These are phyloP conservation scores for Seira sanloemensis DNA, from an alignment of 2,888 invertebrate genomes.

Conservation along the genomic window DNA sequence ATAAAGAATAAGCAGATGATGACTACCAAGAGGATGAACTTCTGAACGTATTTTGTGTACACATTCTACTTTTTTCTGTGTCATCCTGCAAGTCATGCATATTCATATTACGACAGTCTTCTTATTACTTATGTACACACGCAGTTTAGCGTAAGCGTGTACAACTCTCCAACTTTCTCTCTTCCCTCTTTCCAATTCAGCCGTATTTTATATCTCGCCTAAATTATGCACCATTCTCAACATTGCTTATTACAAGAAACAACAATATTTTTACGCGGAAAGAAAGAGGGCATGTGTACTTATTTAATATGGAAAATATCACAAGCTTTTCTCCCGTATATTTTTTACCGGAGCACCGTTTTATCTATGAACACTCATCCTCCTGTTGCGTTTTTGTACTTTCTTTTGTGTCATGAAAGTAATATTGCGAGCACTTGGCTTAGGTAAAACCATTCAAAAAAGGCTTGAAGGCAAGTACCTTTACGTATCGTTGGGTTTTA, in stretches of 20 bases:
- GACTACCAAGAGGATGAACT: background rate
- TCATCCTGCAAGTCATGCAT: constrained; percentile 45
- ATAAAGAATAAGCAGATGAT: constrained; percentile 10
- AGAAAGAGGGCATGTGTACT: background rate
- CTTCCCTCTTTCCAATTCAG: background rate
- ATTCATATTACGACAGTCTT: constrained; percentile 26
- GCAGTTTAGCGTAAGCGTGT: background rate
- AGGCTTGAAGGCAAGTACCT: background rate
- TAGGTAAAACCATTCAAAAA: background rate
- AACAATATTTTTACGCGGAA: background rate
- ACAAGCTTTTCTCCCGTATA: background rate
- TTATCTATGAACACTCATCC: constrained; percentile 14
- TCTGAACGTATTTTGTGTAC: background rate
- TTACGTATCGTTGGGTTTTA: too few relatives aligned
- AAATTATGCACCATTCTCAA: constrained; percentile 23
- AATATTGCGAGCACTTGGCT: background rate
- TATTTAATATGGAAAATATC: background rate
- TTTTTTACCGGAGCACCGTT: background rate
- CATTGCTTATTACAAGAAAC: constrained; percentile 12
- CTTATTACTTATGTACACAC: constrained; percentile 13
- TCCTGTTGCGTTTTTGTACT: constrained; percentile 42
- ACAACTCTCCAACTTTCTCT: background rate
- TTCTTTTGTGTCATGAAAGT: constrained; percentile 8
- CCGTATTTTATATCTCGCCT: background rate
- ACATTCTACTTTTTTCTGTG: constrained; percentile 15